Base-by-base conservation (phyloP, 2,888 invertebrate genomes). In the Agrochola lota region DNA sequence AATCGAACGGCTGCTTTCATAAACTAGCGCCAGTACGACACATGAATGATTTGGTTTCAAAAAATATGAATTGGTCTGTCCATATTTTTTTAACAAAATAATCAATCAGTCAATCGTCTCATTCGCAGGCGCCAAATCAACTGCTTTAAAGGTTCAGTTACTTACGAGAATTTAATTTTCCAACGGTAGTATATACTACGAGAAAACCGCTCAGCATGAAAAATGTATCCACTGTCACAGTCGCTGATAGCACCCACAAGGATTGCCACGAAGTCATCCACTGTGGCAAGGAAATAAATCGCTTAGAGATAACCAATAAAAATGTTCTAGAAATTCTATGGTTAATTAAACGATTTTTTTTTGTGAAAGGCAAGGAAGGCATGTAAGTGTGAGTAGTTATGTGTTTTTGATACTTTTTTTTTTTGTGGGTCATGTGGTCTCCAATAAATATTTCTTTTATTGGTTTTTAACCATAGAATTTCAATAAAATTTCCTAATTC, bases 211-310 rank as follows among this genome's bases (percentile, higher is more conserved):
- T 93, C 55, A 95, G 80, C 73, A 91, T 87, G 88, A 98, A 97
- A 91, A 98, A 98, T 1, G 97, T 97, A 85, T 98, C 98, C 9
- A 98, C 97, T 8, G 97, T 96, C 0, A 97, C 93, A 17, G 96
- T 89, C 4, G 86, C 94, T 12, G 92, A 83, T 12, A 91, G 83
- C 86, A 87, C 93, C 97, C 90, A 97, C 90, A 94, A 93, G 78
- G 91, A 78, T 17, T 85, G 73, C 67, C 88, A 87, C 12, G 92
- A 90, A 3, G 80, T 66, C 17, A 89, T 71, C 93, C 94, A 95
- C 96, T 97, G 66, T 92, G 92, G 62, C 8, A 73, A 73, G 12
- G 0, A 73, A 80, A 71, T 46, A 40, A 35, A 62, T 46, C 26
- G 12, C 23, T 80, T 15, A 46, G 20, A 69, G 7, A n/a, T 59